Evolutionary conservation across 2,113 vertebrate genomes (phyloP).

Genomic region (Mastomys coucha): DNA sequence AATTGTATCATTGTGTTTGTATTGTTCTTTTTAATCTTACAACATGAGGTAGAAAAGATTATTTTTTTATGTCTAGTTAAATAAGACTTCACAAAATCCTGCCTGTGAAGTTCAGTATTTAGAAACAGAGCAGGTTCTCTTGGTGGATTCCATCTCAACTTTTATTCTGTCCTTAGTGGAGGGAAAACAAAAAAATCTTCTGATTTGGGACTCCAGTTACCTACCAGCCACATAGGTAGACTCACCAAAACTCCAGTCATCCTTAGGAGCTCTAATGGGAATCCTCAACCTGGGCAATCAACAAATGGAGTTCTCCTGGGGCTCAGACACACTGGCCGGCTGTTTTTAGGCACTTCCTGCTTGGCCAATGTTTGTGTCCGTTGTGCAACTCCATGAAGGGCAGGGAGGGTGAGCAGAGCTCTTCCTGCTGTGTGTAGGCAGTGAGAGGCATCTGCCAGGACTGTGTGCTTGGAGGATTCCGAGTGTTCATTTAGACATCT

Average conservation of each 20-base stretch:
- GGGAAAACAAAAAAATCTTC: not conserved
- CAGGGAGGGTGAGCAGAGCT: slow-evolving; percentile 55
- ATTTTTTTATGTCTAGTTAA: not conserved
- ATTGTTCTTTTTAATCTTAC: not conserved
- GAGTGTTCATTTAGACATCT: slow-evolving; percentile 70
- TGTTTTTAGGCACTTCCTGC: slow-evolving; percentile 1
- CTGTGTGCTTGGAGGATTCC: slow-evolving; percentile 55
- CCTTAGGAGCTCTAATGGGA: slow-evolving; percentile 21
- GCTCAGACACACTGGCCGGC: not conserved
- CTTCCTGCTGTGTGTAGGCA: slow-evolving; percentile 62
- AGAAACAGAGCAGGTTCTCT: slow-evolving; percentile 39
- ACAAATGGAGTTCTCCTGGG: slow-evolving; percentile 11
- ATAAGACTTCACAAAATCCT: not conserved
- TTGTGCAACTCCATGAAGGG: slow-evolving; percentile 57
- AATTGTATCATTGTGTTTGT: not conserved
- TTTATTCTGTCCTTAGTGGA: not conserved
- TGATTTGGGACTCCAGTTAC: not conserved
- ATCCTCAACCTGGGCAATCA: not conserved
- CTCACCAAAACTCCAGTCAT: not conserved
- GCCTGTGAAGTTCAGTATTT: not conserved
- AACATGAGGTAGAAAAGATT: not conserved
- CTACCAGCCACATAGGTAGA: not conserved
- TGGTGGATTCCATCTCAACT: not conserved
- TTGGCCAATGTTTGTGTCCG: not conserved
- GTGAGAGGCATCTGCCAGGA: slow-evolving; percentile 65